Conservation (phyloP, 2,888 invertebrate species). For the Actias luna region DNA sequence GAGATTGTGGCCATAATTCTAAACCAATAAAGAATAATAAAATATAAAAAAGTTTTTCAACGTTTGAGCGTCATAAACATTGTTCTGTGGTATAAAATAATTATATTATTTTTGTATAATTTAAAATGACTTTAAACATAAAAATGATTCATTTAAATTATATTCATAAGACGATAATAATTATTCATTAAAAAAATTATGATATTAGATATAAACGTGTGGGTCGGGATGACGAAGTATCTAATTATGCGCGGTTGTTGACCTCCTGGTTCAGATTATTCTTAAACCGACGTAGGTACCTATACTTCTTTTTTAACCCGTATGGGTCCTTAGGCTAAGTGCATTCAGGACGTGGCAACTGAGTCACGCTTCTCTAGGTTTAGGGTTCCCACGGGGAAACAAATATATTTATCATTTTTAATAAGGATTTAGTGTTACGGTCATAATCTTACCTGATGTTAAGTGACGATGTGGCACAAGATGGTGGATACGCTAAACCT, state of each 20-base stretch:
- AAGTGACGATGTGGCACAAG: no score
- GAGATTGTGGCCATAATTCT: no score
- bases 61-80: no score
- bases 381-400: constrained; percentile 45
- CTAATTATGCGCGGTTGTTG: constrained; percentile 4
- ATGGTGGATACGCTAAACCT: no score
- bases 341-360: constrained; percentile 75
- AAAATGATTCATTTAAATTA: not conserved
- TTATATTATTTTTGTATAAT: not conserved
- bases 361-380: constrained; percentile 54
- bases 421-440: no score
- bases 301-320: constrained; percentile 5
- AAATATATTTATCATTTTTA: not conserved
- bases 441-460: no score
- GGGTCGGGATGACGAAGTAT: not conserved
- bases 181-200: constrained; percentile 1
- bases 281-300: constrained; percentile 10
- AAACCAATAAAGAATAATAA: no score
- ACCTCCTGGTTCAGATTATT: not conserved
- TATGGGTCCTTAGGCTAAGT: constrained; percentile 21
- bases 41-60: no score
- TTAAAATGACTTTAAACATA: not conserved
- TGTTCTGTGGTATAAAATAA: no score
- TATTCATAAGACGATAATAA: not conserved
- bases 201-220: not conserved